Evolutionary conservation across 2,113 vertebrate species (phyloP).

Genomic region (Isichthys henryi): DNA sequence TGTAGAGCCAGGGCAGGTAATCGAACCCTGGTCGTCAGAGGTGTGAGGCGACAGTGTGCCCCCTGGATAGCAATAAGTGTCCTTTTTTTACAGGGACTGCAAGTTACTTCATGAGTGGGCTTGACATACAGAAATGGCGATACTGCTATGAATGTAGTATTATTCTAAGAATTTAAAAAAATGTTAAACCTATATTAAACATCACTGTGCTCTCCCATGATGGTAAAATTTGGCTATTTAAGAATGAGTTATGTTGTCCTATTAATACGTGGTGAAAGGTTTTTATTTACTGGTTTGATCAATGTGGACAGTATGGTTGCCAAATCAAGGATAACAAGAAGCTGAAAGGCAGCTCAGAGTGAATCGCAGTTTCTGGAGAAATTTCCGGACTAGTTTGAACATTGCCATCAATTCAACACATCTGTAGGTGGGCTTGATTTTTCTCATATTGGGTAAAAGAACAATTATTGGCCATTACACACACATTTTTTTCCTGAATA

Average conservation of each 20-base stretch:
- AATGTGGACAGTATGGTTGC: conserved; percentile 47
- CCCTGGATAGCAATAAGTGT: neutral
- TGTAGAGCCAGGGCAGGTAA: neutral
- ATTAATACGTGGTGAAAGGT: conserved; percentile 39
- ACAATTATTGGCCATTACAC: neutral
- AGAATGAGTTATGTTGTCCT: neutral
- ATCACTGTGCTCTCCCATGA: neutral
- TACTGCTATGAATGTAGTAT: neutral
- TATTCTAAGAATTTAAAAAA: neutral
- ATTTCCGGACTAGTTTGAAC: conserved; percentile 13
- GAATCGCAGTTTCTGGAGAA: conserved; percentile 26
- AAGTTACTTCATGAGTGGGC: neutral
- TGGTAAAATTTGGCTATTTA: neutral
- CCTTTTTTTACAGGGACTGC: neutral
- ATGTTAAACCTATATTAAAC: neutral
- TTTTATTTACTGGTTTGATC: conserved; percentile 49
- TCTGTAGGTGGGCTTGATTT: conserved; percentile 1
- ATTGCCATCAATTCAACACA: conserved; percentile 15
- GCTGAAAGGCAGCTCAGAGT: conserved; percentile 25
- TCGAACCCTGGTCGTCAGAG: neutral
- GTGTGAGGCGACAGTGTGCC: neutral
- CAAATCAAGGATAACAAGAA: conserved; percentile 46
- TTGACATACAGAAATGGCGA: neutral
- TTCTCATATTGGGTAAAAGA: neutral
- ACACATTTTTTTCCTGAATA: neutral